Percentiles rank a stretch among this genome's conserved stretches.
phyloP scores from a whole-genome alignment of 2,888 invertebrate genomes.

The Caenorhabditis sinica region DNA sequence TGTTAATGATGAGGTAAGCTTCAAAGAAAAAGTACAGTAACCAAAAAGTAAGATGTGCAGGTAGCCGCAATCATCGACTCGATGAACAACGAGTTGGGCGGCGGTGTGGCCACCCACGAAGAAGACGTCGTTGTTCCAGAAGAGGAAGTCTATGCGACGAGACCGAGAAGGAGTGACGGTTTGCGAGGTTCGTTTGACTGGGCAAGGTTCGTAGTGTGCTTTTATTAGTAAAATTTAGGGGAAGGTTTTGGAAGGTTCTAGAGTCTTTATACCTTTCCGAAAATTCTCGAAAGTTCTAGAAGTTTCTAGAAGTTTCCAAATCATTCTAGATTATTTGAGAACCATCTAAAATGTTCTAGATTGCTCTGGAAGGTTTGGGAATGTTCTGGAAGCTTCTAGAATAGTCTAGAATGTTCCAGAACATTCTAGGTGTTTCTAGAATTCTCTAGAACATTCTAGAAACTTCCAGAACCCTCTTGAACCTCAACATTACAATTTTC shows the following conservation, averaged over 20 bases:
- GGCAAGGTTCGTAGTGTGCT: slow-evolving; percentile 42
- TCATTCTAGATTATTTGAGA: not conserved
- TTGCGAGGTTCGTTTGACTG: slow-evolving; percentile 61
- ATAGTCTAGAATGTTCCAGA: not conserved
- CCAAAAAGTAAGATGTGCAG: slow-evolving; percentile 6
- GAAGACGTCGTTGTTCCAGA: not conserved
- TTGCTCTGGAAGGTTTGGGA: too few relatives aligned
- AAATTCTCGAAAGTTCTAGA: not conserved
- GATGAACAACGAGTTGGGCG: slow-evolving; percentile 46
- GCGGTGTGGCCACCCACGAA: not conserved
- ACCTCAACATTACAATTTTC: too few relatives aligned
- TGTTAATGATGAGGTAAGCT: slow-evolving; percentile 69
- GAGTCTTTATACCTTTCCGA: too few relatives aligned
- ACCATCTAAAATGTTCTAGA: too few relatives aligned
- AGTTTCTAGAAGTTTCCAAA: not conserved
- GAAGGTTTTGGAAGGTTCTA: too few relatives aligned
- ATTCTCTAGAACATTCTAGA: not conserved
- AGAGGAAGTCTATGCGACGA: slow-evolving; percentile 45
- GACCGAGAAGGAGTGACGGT: slow-evolving; percentile 61
- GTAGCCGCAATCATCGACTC: slow-evolving; percentile 65
- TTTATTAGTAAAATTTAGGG: too few relatives aligned
- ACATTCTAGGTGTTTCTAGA: not conserved
- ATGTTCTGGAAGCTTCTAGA: too few relatives aligned
- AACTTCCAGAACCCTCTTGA: not conserved
- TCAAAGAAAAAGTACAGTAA: not conserved